phyloP scores from a whole-genome alignment of 2,888 invertebrate genomes.

The Agriopis marginaria region DNA sequence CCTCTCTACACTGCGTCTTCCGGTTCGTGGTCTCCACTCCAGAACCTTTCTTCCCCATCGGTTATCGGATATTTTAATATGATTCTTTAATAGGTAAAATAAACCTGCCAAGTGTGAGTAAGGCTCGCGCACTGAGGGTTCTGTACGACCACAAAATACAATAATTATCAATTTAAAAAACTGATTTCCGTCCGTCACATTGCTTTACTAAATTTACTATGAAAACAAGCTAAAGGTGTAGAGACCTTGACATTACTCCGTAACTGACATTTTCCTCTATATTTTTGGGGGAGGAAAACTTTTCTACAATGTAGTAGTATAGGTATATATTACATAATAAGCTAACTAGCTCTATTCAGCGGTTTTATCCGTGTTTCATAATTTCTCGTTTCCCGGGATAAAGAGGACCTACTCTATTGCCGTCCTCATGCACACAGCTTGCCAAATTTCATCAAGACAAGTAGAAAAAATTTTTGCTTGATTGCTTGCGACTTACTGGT shows the following conservation, averaged over 20 bases:
- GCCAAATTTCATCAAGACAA: background rate
- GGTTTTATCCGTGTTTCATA: background rate
- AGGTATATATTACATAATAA: background rate
- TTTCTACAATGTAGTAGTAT: background rate
- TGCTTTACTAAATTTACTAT: background rate
- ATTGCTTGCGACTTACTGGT: too few relatives aligned
- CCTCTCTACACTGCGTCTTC: too few relatives aligned
- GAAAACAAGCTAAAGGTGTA: constrained; percentile 1
- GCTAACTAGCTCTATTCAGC: background rate
- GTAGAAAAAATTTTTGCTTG: too few relatives aligned
- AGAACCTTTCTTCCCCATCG: too few relatives aligned
- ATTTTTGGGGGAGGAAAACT: background rate
- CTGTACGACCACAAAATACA: too few relatives aligned
- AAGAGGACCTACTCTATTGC: background rate
- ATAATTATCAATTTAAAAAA: too few relatives aligned
- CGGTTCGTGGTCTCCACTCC: too few relatives aligned
- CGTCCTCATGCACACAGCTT: background rate
- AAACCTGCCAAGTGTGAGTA: too few relatives aligned
- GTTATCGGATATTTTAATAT: too few relatives aligned
- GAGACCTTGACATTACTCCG: constrained; percentile 11
- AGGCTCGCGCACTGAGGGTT: too few relatives aligned
- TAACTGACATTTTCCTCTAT: constrained; percentile 9
- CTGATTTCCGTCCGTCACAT: too few relatives aligned
- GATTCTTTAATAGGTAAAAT: too few relatives aligned
- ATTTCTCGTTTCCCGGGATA: background rate